These are phyloP conservation scores for Oncorhynchus keta DNA, from an alignment of 2,113 vertebrate species.

Conservation along the genomic window DNA sequence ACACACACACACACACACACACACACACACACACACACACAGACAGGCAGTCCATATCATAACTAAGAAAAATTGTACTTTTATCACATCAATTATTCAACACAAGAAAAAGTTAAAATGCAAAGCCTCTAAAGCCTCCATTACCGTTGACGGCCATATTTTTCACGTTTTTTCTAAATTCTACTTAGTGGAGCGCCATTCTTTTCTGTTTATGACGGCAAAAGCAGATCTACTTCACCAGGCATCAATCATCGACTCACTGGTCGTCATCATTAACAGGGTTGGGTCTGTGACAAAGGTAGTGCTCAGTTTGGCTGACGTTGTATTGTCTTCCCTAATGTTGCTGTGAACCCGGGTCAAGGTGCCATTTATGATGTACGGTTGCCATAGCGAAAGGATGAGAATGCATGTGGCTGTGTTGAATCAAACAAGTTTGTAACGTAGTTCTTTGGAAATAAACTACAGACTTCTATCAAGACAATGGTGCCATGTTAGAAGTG, in stretches of 20 bases:
- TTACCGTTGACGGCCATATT: slow-evolving; percentile 38
- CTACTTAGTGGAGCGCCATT: slow-evolving; percentile 21
- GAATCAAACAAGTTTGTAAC: slow-evolving; percentile 11
- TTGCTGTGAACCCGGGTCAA: slow-evolving; percentile 4
- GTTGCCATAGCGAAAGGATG: slow-evolving; percentile 27
- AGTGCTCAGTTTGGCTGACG: slow-evolving; percentile 30
- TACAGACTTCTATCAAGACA: slow-evolving; percentile 5
- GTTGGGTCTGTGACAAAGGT: slow-evolving; percentile 39
- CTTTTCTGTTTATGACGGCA: slow-evolving; percentile 31
- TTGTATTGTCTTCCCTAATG: slow-evolving; percentile 23
- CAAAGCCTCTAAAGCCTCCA: background rate
- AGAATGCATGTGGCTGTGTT: slow-evolving; percentile 17
- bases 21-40: no score
- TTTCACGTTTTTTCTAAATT: slow-evolving; percentile 12
- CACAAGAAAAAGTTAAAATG: slow-evolving; percentile 9
- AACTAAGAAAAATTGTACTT: slow-evolving; percentile 9
- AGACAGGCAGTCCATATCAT: no score
- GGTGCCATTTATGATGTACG: slow-evolving; percentile 5
- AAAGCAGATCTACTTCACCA: slow-evolving; percentile 40
- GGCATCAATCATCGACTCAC: slow-evolving; percentile 37
- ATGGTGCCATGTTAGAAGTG: slow-evolving; percentile 35
- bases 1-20: no score
- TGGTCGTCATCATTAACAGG: slow-evolving; percentile 40
- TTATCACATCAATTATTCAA: slow-evolving; percentile 43
- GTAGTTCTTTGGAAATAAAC: background rate